Evolutionary conservation across 2,888 invertebrate genomes (phyloP).

Genomic region (Cremastinae sp.): DNA sequence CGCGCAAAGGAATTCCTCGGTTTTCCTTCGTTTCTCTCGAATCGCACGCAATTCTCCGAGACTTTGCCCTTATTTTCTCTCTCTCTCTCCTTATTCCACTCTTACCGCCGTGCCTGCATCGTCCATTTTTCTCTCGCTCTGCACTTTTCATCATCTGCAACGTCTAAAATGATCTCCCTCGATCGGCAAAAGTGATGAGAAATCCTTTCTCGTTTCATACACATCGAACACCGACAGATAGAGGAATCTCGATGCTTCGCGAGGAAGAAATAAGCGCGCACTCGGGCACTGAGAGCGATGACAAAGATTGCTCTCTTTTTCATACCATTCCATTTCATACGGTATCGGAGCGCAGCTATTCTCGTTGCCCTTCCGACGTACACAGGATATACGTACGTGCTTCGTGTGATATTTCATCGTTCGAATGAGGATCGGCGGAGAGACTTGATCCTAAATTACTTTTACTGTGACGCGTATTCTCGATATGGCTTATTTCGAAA

Average conservation of each 20-base stretch:
- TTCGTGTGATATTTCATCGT: constrained; percentile 12
- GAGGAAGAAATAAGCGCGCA: constrained; percentile 3
- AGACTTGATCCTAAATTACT: not conserved
- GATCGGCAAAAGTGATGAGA: not conserved
- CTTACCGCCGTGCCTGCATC: not conserved
- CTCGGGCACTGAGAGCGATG: constrained; percentile 1
- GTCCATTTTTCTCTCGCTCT: constrained; percentile 1
- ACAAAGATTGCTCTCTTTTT: constrained; percentile 31
- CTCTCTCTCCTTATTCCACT: not conserved
- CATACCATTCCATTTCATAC: constrained; percentile 17
- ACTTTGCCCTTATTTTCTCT: constrained; percentile 1
- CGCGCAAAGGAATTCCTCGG: constrained; percentile 33
- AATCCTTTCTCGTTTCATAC: constrained; percentile 30
- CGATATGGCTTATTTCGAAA: not conserved
- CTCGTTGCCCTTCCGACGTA: not conserved
- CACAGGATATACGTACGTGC: not conserved
- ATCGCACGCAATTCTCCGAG: no score
- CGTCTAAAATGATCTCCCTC: not conserved
- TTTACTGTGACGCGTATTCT: constrained; percentile 1
- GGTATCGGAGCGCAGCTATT: constrained; percentile 6
- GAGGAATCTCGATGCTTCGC: not conserved
- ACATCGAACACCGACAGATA: constrained; percentile 4
- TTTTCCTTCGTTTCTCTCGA: constrained; percentile 15
- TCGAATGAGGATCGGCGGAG: not conserved
- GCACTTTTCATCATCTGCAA: not conserved